Evolutionary conservation across 2,888 invertebrate genomes (phyloP).

Genomic region (Tipula helvola): DNA sequence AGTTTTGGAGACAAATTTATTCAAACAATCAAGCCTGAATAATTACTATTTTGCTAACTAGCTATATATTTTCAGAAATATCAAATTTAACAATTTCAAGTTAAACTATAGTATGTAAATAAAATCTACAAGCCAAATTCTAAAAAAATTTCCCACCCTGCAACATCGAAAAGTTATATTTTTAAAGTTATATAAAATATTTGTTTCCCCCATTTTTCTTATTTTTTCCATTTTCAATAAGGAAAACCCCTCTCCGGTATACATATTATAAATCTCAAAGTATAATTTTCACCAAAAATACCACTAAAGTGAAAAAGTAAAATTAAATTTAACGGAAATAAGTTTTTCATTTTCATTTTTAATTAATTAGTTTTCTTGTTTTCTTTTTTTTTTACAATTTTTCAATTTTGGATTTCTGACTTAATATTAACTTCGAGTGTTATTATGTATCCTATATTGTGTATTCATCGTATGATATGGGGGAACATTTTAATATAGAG

Average conservation of each 20-base stretch:
- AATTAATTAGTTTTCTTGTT: not conserved
- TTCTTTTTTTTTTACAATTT: not conserved
- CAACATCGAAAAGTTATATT: not conserved
- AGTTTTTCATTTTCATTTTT: not conserved
- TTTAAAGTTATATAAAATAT: not conserved
- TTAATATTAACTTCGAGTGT: not conserved
- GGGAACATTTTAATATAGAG: not conserved
- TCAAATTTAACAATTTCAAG: not conserved
- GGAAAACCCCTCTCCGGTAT: not conserved
- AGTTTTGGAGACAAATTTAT: too few species aligned
- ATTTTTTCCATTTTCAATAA: not conserved
- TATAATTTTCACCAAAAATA: not conserved
- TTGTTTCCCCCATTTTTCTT: not conserved
- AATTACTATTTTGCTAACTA: too few species aligned
- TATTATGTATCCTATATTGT: not conserved
- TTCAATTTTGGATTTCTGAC: not conserved
- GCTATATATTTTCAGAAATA: not conserved
- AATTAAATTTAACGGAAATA: not conserved
- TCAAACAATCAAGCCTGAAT: too few species aligned
- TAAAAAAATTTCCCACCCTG: not conserved
- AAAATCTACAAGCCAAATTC: not conserved
- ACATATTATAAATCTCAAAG: not conserved
- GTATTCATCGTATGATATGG: too few species aligned
- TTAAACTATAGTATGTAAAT: too few species aligned
- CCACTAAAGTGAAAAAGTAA: not conserved